phyloP scores from a whole-genome alignment of 2,888 invertebrate species.

The Calameuta filiformis region DNA sequence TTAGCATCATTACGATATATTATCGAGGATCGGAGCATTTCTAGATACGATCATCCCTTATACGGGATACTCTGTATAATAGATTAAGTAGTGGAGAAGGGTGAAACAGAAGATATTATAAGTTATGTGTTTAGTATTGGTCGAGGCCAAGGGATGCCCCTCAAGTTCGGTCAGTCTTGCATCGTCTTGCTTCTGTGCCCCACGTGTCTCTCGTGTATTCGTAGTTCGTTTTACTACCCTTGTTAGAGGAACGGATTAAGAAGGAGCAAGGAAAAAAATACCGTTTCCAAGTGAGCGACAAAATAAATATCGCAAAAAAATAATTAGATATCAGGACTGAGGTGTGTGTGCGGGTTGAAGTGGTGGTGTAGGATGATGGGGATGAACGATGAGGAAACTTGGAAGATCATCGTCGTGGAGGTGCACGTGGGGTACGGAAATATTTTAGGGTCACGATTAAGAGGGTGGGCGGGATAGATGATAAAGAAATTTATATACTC shows the following conservation, averaged over 20 bases:
- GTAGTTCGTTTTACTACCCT: background rate
- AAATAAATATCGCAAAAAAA: background rate
- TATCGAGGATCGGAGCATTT: background rate
- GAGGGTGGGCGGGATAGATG: background rate
- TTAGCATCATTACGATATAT: background rate
- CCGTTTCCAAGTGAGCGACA: background rate
- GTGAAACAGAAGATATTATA: slow-evolving; percentile 50
- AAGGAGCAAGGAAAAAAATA: background rate
- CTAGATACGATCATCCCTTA: background rate
- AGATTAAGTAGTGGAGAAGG: background rate
- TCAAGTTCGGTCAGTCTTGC: slow-evolving; percentile 64
- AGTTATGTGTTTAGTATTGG: slow-evolving; percentile 56
- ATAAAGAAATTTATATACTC: background rate
- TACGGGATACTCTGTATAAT: background rate
- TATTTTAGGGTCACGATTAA: slow-evolving; percentile 12
- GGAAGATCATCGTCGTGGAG: slow-evolving; percentile 17
- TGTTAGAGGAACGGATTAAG: background rate
- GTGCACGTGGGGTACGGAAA: slow-evolving; percentile 24
- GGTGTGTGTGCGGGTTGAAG: background rate
- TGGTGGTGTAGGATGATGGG: slow-evolving; percentile 10
- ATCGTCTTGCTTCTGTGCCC: slow-evolving; percentile 51
- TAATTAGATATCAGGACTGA: background rate
- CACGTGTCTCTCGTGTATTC: slow-evolving; percentile 46
- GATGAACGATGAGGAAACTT: background rate
- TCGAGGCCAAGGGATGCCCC: slow-evolving; percentile 65